Percentiles rank a stretch among this genome's conserved stretches.
Conservation (phyloP, 2,113 vertebrate species). For the Archocentrus centrarchus region DNA sequence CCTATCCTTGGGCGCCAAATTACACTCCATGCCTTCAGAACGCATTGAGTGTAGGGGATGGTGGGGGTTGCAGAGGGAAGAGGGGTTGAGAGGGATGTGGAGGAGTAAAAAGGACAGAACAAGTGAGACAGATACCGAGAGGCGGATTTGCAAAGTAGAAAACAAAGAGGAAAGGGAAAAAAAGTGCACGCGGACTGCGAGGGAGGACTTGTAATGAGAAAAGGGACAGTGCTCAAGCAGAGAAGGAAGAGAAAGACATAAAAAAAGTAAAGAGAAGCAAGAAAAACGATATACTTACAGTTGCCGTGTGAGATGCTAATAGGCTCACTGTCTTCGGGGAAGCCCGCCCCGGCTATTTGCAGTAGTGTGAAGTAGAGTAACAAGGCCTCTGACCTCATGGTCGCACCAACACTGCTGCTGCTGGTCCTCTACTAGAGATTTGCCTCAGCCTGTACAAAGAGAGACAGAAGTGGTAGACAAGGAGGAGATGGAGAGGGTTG, state of each 20-base stretch:
- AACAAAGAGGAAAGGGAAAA: slow-evolving; percentile 40
- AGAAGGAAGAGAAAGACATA: background rate
- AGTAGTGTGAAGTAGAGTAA: slow-evolving; percentile 97
- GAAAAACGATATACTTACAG: slow-evolving; percentile 87
- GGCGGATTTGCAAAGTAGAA: slow-evolving; percentile 28
- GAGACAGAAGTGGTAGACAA: slow-evolving; percentile 12
- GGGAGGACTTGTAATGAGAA: slow-evolving; percentile 44
- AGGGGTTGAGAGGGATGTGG: slow-evolving; percentile 37
- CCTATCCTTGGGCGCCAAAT: slow-evolving; percentile 69
- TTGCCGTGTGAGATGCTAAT: slow-evolving; percentile 99
- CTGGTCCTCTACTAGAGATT: slow-evolving; percentile 86
- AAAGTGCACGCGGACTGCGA: slow-evolving; percentile 21
- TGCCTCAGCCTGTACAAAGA: slow-evolving; percentile 87
- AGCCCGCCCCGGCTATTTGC: slow-evolving; percentile 92
- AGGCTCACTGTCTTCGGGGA: slow-evolving; percentile 98
- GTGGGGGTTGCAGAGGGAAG: slow-evolving; percentile 31
- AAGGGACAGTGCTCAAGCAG: background rate
- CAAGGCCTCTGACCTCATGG: slow-evolving; percentile 98
- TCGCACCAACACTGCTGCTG: slow-evolving; percentile 84
- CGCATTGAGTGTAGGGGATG: slow-evolving; percentile 29
- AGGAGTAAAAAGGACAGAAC: slow-evolving; percentile 41
- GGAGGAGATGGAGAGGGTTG: slow-evolving; percentile 24
- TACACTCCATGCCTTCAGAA: slow-evolving; percentile 68
- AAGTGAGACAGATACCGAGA: slow-evolving; percentile 46
- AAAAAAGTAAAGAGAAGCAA: slow-evolving; percentile 10